Percentiles rank a stretch among this genome's conserved stretches.
Evolutionary conservation across 2,113 vertebrate genomes (phyloP).

Genomic region (Piprites chloris): DNA sequence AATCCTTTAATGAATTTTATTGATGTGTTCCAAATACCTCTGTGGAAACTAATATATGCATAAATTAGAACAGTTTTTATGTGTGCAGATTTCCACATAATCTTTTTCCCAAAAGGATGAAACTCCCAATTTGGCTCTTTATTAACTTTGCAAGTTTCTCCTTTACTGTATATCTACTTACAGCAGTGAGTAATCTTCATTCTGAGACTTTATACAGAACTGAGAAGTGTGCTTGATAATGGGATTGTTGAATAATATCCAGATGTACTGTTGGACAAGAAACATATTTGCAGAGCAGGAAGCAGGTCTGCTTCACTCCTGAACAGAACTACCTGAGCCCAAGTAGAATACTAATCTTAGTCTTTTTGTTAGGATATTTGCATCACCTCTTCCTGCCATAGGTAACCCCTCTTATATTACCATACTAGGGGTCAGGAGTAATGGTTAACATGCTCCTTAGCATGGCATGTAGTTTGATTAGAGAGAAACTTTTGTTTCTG

Average conservation of each 20-base stretch:
- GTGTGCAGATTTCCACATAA: not conserved
- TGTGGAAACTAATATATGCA: not conserved
- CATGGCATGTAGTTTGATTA: not conserved
- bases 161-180: not conserved
- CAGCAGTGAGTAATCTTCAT: not conserved
- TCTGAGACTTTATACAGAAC: not conserved
- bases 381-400: not conserved
- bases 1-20: not conserved
- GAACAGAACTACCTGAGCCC: not conserved
- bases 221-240: not conserved
- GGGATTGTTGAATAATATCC: not conserved
- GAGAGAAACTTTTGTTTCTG: not conserved
- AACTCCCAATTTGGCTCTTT: not conserved
- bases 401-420: not conserved
- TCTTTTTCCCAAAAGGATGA: not conserved
- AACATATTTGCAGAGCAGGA: not conserved
- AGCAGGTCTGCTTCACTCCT: not conserved
- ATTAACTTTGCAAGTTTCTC: not conserved
- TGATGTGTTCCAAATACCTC: not conserved
- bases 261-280: accelerated
- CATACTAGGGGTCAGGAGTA: not conserved
- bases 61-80: not conserved
- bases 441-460: not conserved
- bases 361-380: not conserved
- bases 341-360: not conserved